Percentiles rank a stretch among this genome's conserved stretches.
phyloP scores from a whole-genome alignment of 2,888 invertebrate genomes.

The Perithous albicinctus region DNA sequence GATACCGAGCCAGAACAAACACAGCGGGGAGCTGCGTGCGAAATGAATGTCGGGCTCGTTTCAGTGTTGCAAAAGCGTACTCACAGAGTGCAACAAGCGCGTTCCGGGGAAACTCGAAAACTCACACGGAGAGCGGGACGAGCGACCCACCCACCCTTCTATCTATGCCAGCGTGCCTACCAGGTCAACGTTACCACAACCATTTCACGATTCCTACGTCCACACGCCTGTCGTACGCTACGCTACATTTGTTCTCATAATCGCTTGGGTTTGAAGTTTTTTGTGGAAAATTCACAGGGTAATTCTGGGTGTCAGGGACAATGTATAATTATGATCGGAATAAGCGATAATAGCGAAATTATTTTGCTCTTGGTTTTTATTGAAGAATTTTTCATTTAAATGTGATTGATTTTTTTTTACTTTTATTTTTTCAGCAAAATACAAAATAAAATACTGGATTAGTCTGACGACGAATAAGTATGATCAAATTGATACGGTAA shows the following conservation, averaged over 20 bases:
- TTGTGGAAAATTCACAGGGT: not conserved
- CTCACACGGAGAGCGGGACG: not conserved
- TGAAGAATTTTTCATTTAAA: not conserved
- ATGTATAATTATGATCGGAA: not conserved
- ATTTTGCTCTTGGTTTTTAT: not conserved
- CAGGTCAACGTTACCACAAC: constrained; percentile 39
- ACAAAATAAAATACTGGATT: too few relatives aligned
- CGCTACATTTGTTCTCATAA: constrained; percentile 33
- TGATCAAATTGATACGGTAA: too few relatives aligned
- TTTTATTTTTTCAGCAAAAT: too few relatives aligned
- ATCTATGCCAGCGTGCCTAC: constrained; percentile 13
- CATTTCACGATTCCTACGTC: constrained; percentile 40
- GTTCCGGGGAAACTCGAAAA: constrained; percentile 40
- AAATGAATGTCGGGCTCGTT: constrained; percentile 67
- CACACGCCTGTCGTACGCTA: not conserved
- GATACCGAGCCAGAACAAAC: constrained; percentile 72
- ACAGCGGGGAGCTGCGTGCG: constrained; percentile 63
- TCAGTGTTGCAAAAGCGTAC: constrained; percentile 61
- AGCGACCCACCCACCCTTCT: not conserved
- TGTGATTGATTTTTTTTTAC: not conserved
- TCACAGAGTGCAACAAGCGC: constrained; percentile 63
- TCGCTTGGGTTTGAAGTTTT: not conserved
- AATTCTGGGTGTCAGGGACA: not conserved
- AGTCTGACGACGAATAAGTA: too few relatives aligned
- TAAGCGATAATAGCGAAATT: not conserved